Conservation (phyloP, 2,797 vertebrate genomes). For the Amblyopsis hoosieri region DNA sequence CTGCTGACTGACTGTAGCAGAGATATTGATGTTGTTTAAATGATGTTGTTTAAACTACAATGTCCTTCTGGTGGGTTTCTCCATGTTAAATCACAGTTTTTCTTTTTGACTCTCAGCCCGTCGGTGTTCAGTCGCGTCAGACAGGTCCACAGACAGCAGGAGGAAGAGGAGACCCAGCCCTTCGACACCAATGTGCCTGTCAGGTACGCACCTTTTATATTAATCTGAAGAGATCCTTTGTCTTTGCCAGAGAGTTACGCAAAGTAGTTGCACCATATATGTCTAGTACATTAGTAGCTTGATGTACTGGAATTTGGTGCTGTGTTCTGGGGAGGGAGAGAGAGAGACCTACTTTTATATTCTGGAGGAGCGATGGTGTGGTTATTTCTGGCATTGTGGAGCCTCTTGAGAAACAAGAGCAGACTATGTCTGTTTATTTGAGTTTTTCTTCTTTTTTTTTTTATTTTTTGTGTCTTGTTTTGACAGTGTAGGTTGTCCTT, state of each 20-base stretch:
- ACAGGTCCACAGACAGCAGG: slow-evolving; percentile 82
- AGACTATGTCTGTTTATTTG: slow-evolving; percentile 4
- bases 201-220: slow-evolving; percentile 69
- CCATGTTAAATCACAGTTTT: background rate
- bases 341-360: slow-evolving; percentile 63
- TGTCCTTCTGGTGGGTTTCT: background rate
- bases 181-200: slow-evolving; percentile 49
- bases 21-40: background rate
- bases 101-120: slow-evolving; percentile 53
- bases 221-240: no score
- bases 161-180: slow-evolving; percentile 61
- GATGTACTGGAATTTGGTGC: slow-evolving; percentile 46
- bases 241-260: no score
- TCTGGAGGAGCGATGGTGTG: slow-evolving; percentile 19
- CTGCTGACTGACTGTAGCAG: no score
- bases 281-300: slow-evolving; percentile 15
- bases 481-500: slow-evolving; percentile 25
- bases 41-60: background rate
- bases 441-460: no score
- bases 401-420: slow-evolving; percentile 22
- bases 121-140: slow-evolving; percentile 88
- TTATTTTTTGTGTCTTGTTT: slow-evolving; percentile 22
- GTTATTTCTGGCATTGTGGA: slow-evolving; percentile 46
- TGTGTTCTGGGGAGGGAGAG: slow-evolving; percentile 28
- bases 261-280: no score